Base-by-base conservation (phyloP, 2,888 invertebrate genomes). In the Tupiocoris notatus region DNA sequence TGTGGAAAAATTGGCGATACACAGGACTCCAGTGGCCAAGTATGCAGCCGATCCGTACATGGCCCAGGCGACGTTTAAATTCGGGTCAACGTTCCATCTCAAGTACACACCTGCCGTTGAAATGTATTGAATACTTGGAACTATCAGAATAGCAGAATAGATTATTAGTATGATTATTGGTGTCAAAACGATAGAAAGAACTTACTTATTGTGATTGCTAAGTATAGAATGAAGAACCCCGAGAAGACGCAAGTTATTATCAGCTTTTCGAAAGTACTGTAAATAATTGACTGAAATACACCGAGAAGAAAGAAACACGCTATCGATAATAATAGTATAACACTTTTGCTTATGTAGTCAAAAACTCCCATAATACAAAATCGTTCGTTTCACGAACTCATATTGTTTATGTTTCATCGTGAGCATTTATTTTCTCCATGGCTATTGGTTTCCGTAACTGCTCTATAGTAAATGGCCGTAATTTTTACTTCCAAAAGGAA, bases 41-140 rank as follows among this genome's bases (percentile, higher is more conserved):
- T 75, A 75, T 3, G 66, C 75, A 3, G 75, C 75, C 1, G 59
- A 25, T 7, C 75, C 75, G 22, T 75, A 75, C 58, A 75, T 58
- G 18, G 75, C 75, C 75, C 75, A 75, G 0, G 64, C 75, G 9
- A 24, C 58, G 57, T 75, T 75, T n/a, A 66, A 16, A 1, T 73
- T 62, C 1, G 17, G 12, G 56, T 73, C 73, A 18, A 62, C 39
- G 16, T 63, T 39, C 2, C 17, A 16, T 2, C 18, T 21, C 58
- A 70, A 16, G 17, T 58, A 70, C 0, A 61, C 25, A 9, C 61
- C 70, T 70, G 70, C 2, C 23, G 59, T 39, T 39, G n/a, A n/a
- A n/a, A n/a, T n/a, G n/a, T n/a, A n/a, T n/a, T n/a, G n/a, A n/a
- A n/a, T n/a, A n/a, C n/a, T n/a, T n/a, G n/a, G n/a, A n/a, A n/a